Evolutionary conservation across 2,797 vertebrate species (phyloP).

Genomic region (Rousettus madagascariensis): DNA sequence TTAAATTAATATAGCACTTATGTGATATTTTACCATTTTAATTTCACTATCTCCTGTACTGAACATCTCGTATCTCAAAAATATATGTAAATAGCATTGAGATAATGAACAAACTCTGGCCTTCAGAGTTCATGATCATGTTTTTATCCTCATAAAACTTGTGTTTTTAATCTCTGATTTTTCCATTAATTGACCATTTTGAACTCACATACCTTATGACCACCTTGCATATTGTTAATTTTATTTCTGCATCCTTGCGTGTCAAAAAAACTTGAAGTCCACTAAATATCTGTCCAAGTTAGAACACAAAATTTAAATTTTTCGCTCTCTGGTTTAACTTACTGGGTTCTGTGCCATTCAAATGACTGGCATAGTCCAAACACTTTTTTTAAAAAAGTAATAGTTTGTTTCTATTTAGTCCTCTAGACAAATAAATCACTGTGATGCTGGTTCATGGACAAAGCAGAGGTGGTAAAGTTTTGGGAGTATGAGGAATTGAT

Average conservation of each 20-base stretch:
- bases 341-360: not conserved
- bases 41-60: not conserved
- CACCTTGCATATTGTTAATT: not conserved
- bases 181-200: not conserved
- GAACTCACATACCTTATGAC: not conserved
- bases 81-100: not conserved
- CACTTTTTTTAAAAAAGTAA: not conserved
- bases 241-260: not conserved
- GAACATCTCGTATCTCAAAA: not conserved
- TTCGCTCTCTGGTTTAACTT: not conserved
- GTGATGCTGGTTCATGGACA: not conserved
- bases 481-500: not conserved
- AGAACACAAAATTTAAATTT: not conserved
- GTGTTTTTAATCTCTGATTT: not conserved
- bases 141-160: not conserved
- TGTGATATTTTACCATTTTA: conserved; percentile 13
- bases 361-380: not conserved
- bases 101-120: not conserved
- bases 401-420: not conserved
- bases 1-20: not conserved
- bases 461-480: not conserved
- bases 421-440: not conserved
- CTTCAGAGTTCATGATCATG: not conserved
- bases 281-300: not conserved
- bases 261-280: not conserved